Evolutionary conservation across 2,888 invertebrate species (phyloP).

Genomic region (Morpho achilles): DNA sequence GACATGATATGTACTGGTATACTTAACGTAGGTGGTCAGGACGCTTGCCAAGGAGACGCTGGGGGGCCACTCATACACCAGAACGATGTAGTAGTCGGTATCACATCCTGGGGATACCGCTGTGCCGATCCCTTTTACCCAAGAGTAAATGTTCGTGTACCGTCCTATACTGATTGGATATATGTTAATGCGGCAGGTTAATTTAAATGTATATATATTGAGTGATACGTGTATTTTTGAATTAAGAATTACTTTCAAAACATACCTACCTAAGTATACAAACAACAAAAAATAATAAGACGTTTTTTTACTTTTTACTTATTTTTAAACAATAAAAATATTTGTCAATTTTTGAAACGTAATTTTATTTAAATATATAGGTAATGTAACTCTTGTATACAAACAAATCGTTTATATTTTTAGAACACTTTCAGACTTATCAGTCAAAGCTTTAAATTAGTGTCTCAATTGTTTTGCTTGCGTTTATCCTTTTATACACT

Average conservation of each 20-base stretch:
- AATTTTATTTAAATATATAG: too few species aligned
- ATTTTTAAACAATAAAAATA: neutral
- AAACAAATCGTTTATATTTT: too few species aligned
- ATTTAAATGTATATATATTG: neutral
- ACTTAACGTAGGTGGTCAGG: slow-evolving; percentile 41
- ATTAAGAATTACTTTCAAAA: neutral
- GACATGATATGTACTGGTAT: slow-evolving; percentile 54
- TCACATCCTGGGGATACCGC: slow-evolving; percentile 52
- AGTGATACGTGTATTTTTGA: neutral
- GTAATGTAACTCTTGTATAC: too few species aligned
- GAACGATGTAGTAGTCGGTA: slow-evolving; percentile 45
- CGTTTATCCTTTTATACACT: too few species aligned
- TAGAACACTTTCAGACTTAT: too few species aligned
- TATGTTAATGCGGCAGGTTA: neutral
- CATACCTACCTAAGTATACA: neutral
- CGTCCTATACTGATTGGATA: slow-evolving; percentile 48
- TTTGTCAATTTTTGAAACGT: neutral
- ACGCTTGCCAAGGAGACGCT: slow-evolving; percentile 41
- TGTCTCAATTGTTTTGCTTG: too few species aligned
- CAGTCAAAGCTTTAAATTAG: too few species aligned
- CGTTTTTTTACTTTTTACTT: neutral
- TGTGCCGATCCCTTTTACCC: slow-evolving; percentile 68
- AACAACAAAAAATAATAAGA: neutral
- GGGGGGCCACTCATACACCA: slow-evolving; percentile 32
- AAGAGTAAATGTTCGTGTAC: slow-evolving; percentile 70